Evolutionary conservation across 2,797 vertebrate genomes (phyloP), one percentile per base, ranked within the genome.

Genomic region (Spinus pinus): DNA sequence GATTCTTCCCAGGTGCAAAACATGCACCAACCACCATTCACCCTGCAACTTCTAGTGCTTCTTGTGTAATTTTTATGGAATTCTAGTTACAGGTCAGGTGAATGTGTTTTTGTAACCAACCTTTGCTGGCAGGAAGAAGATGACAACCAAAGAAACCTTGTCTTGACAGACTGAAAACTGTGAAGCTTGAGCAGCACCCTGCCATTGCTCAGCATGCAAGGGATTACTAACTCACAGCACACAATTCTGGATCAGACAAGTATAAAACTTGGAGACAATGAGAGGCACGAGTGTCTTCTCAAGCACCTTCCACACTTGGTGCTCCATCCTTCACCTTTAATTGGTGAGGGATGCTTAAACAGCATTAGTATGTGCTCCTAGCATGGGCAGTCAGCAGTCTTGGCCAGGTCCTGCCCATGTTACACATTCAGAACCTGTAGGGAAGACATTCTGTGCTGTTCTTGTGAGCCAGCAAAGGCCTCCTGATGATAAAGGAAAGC

Each of bases 121-220:
- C 7, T 39, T 47, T 64, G 21, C 28, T 61, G 44, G 18, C 27
- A 58, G 65, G 28, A 71, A 81, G 53, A 49, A 51, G 28, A 27
- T 47, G 60, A 50, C 44, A 56, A 56, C 14, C 14, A 12, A 30
- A 19, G 28, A 19, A 51, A 51, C 28, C 50, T 18, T 30, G 50
- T 13, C 31, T 67, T 67, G 33, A 60, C 20, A 81, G 57, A n/a
- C 41, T 67, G 71, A 64, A 75, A 93, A 31, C 37, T 44, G 16
- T 2, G 3, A 64, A 53, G 18, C 18, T 88, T 1, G 6, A 75
- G n/a, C 41, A 80, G 47, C 33, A 41, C 72, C n/a, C 46, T 50
- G 24, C 33, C 5, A 1, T 23, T 82, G 18, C 33, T 72, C 35
- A 31, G 12, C 1, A 0, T 60, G 18, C 5, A 24, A 60, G 18